A percentile compares a stretch with the other conserved stretches of the same genome.
These are phyloP conservation scores for Elmis aenea DNA, from an alignment of 2,888 invertebrate species.

Conservation along the genomic window DNA sequence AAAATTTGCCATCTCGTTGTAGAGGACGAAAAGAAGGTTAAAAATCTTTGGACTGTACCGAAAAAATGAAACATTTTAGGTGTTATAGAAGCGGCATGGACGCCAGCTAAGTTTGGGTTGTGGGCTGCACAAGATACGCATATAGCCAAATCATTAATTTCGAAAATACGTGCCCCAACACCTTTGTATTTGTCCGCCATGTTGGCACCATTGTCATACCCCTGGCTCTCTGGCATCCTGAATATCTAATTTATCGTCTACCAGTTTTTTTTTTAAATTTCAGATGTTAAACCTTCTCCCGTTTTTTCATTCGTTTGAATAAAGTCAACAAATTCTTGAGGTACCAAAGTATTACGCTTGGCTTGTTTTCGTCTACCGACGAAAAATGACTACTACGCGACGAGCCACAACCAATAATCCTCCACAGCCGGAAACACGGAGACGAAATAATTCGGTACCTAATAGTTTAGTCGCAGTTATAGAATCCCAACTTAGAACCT, in stretches of 20 bases:
- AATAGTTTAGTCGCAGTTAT: too few species aligned
- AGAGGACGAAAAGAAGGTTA: slow-evolving; percentile 13
- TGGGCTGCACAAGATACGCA: slow-evolving; percentile 11
- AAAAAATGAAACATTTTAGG: slow-evolving; percentile 7
- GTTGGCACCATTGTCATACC: slow-evolving; percentile 13
- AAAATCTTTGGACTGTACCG: slow-evolving; percentile 9
- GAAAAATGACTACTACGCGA: too few species aligned
- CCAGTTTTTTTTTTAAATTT: slow-evolving; percentile 8
- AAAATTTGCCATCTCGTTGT: too few species aligned
- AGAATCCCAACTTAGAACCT: too few species aligned
- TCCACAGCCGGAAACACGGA: too few species aligned
- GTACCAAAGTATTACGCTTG: too few species aligned
- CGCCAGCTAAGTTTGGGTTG: slow-evolving; percentile 9
- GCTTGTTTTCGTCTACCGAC: too few species aligned
- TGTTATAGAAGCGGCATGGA: slow-evolving; percentile 5
- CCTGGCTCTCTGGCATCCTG: too few species aligned
- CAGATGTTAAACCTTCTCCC: slow-evolving; percentile 2
- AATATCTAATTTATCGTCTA: slow-evolving; percentile 9
- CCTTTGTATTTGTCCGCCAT: slow-evolving; percentile 5
- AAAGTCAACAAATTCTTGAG: slow-evolving; percentile 10
- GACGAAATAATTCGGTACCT: too few species aligned
- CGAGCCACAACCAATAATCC: too few species aligned
- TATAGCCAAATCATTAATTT: slow-evolving; percentile 1
- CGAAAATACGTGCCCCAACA: slow-evolving; percentile 5
- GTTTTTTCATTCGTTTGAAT: slow-evolving; percentile 9